Base-by-base conservation (phyloP, 64 coral and sea anemone genomes). In the Hydrozoanthus tunicans region DNA sequence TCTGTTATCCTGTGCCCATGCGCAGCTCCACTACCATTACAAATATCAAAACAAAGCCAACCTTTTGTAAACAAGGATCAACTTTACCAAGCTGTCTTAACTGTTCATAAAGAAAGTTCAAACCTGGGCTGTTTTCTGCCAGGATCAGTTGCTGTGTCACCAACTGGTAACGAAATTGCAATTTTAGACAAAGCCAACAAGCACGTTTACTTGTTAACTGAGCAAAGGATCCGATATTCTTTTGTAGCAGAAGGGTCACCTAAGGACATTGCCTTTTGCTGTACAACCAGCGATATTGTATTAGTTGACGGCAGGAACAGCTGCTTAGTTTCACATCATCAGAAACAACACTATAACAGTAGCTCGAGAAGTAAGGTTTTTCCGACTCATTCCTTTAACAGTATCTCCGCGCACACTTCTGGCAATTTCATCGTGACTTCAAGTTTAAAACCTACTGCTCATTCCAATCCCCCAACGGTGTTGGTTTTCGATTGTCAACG, bases 171-270 rank as follows among this genome's bases (percentile, higher is more conserved):
- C 53, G 81, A 83, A 51, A 83, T 83, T 13, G 81, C 81, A 17
- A 17, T 83, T 17, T 62, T 83, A 4, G 81, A 83, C 61, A 83
- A 83, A 67, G 62, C 62, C 1, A 83, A 83, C 17, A 83, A 83
- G 63, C 32, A 65, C 54, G 81, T 83, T 15, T 83, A 83, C 17
- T 7, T 83, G 62, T 83, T 83, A 13, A 68, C 65, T 25, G 81
- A 83, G 62, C 65, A 83, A 83, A 64, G 63, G 51, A 51, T 27
- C 62, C 27, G 62, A n/a, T 7, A 66, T 23, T 5, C 62, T 53
- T 83, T 83, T 83, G 81, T 61, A 66, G 62, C 67, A n/a, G 81
- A 83, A 32, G 81, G 81, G 4, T 53, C 32, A 53, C 81, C 81
- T 13, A 68, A 4, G 32, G 81, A 83, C 66, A 26, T 83, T 17